phyloP scores from a whole-genome alignment of 92 coral and sea anemone species.

The Porites rus region DNA sequence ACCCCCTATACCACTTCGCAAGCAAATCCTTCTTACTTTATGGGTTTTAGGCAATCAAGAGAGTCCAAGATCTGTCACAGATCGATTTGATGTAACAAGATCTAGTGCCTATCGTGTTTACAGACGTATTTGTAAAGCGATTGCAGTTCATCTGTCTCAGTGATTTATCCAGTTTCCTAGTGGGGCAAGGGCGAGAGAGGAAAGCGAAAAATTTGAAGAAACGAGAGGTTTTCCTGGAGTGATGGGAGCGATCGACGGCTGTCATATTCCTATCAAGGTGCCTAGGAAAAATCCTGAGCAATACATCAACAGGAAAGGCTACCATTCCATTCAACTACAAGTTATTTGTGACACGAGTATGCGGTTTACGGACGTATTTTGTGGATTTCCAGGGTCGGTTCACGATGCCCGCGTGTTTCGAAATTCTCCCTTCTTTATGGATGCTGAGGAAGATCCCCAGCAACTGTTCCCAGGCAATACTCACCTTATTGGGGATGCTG shows the following conservation, averaged over 20 bases:
- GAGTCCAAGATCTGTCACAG: conserved; percentile 65
- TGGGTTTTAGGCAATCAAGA: conserved; percentile 73
- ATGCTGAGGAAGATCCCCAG: conserved; percentile 45
- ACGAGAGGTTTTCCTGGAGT: conserved; percentile 62
- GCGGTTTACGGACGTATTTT: conserved; percentile 54
- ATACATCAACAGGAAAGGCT: conserved; percentile 68
- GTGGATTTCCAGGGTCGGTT: conserved; percentile 52
- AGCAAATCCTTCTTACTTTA: conserved; percentile 56
- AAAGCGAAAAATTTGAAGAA: conserved; percentile 47
- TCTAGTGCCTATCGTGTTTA: not conserved
- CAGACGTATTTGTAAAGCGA: conserved; percentile 62
- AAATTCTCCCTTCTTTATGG: conserved; percentile 59
- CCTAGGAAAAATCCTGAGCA: conserved; percentile 49
- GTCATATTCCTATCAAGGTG: conserved; percentile 66
- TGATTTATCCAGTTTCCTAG: conserved; percentile 66
- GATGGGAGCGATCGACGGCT: conserved; percentile 58
- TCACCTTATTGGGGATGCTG: conserved; percentile 60
- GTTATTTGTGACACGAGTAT: conserved; percentile 61
- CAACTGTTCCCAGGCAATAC: conserved; percentile 61
- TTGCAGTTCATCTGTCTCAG: conserved; percentile 36
- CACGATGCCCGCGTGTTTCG: conserved; percentile 65
- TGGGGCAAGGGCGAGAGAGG: conserved; percentile 42
- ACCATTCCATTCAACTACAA: conserved; percentile 59
- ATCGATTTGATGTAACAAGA: conserved; percentile 60
- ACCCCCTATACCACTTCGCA: conserved; percentile 55